A percentile compares a stretch with the other conserved stretches of the same genome.
Evolutionary conservation across 2,113 vertebrate genomes (phyloP).

Genomic region (Eubucco bourcierii): DNA sequence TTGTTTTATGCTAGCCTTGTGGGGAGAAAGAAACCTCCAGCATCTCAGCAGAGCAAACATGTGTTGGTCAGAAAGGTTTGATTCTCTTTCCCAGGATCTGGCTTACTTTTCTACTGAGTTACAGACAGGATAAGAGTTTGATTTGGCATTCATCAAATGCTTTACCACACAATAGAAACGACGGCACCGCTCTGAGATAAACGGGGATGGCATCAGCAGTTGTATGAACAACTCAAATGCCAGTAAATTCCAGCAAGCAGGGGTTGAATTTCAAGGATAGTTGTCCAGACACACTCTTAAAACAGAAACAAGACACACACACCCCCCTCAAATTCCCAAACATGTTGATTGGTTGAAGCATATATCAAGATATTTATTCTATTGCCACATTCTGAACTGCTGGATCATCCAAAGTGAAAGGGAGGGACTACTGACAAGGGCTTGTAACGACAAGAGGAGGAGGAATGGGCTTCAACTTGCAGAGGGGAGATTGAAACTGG

Average conservation of each 20-base stretch:
- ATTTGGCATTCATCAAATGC: constrained; percentile 51
- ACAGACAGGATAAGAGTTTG: constrained; percentile 38
- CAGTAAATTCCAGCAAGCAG: not conserved
- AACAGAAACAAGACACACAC: not conserved
- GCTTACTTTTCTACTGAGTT: constrained; percentile 16
- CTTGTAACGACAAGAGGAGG: no score
- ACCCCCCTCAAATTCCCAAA: not conserved
- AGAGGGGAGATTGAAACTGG: no score
- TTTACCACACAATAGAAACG: constrained; percentile 24
- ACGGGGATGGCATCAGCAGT: not conserved
- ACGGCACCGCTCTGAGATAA: not conserved
- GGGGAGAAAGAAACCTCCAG: not conserved
- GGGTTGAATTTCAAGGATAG: not conserved
- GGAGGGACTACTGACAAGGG: no score
- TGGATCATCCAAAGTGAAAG: not conserved
- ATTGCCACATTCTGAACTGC: not conserved
- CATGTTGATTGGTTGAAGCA: not conserved
- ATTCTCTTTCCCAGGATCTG: constrained; percentile 1
- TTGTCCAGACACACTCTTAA: not conserved
- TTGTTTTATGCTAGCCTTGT: not conserved
- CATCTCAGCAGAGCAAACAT: not conserved
- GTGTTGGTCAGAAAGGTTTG: not conserved
- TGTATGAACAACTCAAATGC: not conserved
- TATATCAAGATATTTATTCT: not conserved
- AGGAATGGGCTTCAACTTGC: no score